phyloP scores from a whole-genome alignment of 2,888 invertebrate genomes.

The Mythimna impura region DNA sequence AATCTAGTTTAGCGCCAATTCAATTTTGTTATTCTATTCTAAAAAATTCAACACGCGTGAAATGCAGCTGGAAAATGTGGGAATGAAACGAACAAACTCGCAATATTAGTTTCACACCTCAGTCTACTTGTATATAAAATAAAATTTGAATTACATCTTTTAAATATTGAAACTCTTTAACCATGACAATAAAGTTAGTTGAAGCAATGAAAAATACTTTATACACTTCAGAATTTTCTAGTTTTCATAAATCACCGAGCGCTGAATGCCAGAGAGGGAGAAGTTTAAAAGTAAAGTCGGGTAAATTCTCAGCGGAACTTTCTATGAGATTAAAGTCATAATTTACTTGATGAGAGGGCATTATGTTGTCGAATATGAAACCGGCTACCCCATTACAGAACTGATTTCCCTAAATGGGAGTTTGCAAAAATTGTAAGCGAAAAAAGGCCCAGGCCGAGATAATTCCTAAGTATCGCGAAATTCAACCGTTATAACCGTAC shows the following conservation, averaged over 20 bases:
- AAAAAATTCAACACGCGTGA: slow-evolving; percentile 4
- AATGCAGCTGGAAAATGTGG: slow-evolving; percentile 29
- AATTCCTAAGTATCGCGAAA: slow-evolving; percentile 80
- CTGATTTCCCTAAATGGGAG: slow-evolving; percentile 78
- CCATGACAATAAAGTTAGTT: slow-evolving; percentile 77
- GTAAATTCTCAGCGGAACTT: slow-evolving; percentile 83
- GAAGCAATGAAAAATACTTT: slow-evolving; percentile 81
- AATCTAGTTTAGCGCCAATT: slow-evolving; percentile 33
- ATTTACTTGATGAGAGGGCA: slow-evolving; percentile 85
- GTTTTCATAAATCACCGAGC: slow-evolving; percentile 87
- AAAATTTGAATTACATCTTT: slow-evolving; percentile 40
- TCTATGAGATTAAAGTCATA: slow-evolving; percentile 87
- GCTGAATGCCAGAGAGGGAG: slow-evolving; percentile 80
- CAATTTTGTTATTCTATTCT: slow-evolving; percentile 21
- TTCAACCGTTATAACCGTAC: slow-evolving; percentile 82
- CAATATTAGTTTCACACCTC: slow-evolving; percentile 34
- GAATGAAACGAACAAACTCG: slow-evolving; percentile 30
- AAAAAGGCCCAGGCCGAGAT: slow-evolving; percentile 74
- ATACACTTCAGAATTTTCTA: slow-evolving; percentile 82
- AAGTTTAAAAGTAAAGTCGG: slow-evolving; percentile 86
- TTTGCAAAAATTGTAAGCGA: slow-evolving; percentile 75
- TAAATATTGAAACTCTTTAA: slow-evolving; percentile 73
- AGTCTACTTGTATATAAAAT: slow-evolving; percentile 29
- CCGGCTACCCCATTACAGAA: slow-evolving; percentile 74
- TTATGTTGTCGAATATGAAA: slow-evolving; percentile 84